Conservation (phyloP, 2,888 invertebrate species). For the Lithophane ornitopus region DNA sequence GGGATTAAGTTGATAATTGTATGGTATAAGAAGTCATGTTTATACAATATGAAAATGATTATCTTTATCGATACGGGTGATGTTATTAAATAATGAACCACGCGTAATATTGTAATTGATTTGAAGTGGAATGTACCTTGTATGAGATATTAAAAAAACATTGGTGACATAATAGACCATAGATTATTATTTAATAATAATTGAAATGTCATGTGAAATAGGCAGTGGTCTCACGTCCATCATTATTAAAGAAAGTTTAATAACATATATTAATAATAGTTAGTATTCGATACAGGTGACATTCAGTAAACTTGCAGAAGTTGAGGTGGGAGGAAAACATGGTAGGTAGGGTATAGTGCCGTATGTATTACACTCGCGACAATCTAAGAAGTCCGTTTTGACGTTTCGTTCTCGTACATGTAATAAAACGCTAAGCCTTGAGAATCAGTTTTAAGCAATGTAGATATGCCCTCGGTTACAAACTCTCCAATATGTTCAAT, state of each 20-base stretch:
- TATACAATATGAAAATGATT: conserved; percentile 43
- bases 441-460: too few species aligned
- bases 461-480: too few species aligned
- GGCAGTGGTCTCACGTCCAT: not conserved
- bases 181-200: not conserved
- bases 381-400: too few species aligned
- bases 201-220: conserved; percentile 33
- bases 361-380: too few species aligned
- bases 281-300: not conserved
- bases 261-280: not conserved
- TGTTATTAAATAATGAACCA: conserved; percentile 61
- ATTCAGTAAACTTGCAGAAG: too few species aligned
- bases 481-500: too few species aligned
- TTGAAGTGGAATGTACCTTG: conserved; percentile 6
- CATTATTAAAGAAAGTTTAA: not conserved
- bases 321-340: too few species aligned
- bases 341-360: not conserved
- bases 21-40: conserved; percentile 11
- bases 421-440: too few species aligned
- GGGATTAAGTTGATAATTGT: conserved; percentile 6
- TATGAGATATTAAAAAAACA: conserved; percentile 17
- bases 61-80: conserved; percentile 45
- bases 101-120: conserved; percentile 50
- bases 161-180: conserved; percentile 2
- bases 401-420: too few species aligned